Evolutionary conservation across 1,140 invertebrate genomes (phyloP).

Genomic region (Hyposmocoma kahamanoa): DNA sequence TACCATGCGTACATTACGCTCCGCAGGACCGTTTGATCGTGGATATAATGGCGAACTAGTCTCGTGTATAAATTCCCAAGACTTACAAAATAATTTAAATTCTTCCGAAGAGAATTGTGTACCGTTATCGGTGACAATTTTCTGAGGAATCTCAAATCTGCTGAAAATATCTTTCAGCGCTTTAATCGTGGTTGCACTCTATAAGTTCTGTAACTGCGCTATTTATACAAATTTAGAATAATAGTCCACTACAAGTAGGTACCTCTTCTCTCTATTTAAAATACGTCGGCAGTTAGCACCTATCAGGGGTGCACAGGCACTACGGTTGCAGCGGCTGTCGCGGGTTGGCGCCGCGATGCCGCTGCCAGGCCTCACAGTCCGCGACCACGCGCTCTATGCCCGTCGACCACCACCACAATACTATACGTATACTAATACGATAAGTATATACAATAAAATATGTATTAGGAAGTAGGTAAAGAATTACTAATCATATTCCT

Average conservation of each 20-base stretch:
- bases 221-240: constrained; percentile 27
- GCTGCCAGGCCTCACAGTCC: background rate
- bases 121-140: constrained; percentile 15
- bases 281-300: constrained; percentile 16
- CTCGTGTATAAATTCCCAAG: constrained; percentile 26
- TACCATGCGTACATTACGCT: constrained; percentile 22
- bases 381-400: constrained; percentile 19
- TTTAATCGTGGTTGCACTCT: constrained; percentile 15
- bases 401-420: constrained; percentile 34
- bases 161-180: constrained; percentile 19
- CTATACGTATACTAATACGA: no score
- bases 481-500: no score
- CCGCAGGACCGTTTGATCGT: constrained; percentile 27
- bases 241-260: constrained; percentile 27
- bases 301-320: constrained; percentile 19
- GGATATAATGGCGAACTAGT: constrained; percentile 28
- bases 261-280: constrained; percentile 14
- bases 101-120: constrained; percentile 22
- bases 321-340: constrained; percentile 21
- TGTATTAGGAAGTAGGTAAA: no score
- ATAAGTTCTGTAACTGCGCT: constrained; percentile 8
- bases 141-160: constrained; percentile 20
- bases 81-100: constrained; percentile 19
- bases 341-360: constrained; percentile 7
- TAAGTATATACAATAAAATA: no score